Percentiles rank a stretch among this genome's conserved stretches.
These are phyloP conservation scores for Selene dorsalis DNA, from an alignment of 2,797 vertebrate genomes.

Conservation along the genomic window DNA sequence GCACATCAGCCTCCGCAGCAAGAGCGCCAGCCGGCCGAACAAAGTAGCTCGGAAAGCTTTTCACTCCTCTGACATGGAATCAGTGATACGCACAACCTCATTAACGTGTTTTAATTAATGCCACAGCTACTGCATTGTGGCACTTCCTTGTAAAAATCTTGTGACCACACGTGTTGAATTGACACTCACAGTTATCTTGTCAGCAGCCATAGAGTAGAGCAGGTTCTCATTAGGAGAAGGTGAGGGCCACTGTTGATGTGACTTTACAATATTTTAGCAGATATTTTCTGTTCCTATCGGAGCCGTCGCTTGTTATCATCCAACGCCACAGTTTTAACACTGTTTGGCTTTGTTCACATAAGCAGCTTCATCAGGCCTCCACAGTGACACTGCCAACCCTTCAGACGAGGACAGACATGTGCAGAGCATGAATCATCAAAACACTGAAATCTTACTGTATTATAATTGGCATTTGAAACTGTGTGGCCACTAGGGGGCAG, in stretches of 20 bases:
- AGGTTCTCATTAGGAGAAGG: background rate
- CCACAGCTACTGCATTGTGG: background rate
- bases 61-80: background rate
- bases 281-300: background rate
- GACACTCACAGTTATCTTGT: background rate
- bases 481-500: slow-evolving; percentile 4
- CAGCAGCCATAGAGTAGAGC: background rate
- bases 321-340: background rate
- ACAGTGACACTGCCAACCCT: background rate
- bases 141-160: background rate
- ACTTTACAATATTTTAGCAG: background rate
- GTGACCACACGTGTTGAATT: background rate
- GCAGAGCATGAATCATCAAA: background rate
- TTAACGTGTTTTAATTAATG: slow-evolving; percentile 9
- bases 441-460: background rate
- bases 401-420: background rate
- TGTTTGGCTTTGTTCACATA: background rate
- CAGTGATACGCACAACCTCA: background rate
- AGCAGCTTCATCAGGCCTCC: background rate
- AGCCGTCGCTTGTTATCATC: background rate
- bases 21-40: background rate
- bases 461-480: background rate
- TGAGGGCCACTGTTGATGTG: background rate
- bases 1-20: background rate
- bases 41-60: background rate